Base-by-base conservation (phyloP, 2,888 invertebrate genomes). In the Yponomeuta cagnagella region DNA sequence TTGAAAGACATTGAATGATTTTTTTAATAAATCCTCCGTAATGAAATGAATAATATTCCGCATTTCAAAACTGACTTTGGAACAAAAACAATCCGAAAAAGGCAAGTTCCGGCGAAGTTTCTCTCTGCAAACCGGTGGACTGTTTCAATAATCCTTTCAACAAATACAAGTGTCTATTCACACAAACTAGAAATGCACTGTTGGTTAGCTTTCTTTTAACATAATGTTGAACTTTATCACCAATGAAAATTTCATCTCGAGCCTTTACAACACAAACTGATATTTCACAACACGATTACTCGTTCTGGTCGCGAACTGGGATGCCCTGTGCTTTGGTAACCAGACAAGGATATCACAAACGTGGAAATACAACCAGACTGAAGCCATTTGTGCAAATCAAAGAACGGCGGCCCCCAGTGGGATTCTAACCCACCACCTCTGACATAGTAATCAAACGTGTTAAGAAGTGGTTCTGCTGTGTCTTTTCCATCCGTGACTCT, bases 101-200 rank as follows among this genome's bases (percentile, higher is more conserved):
- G 52, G 15, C 12, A 58, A 58, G 52, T 58, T 58, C 52, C 52
- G 52, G 52, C 1, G 52, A 15, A 58, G 52, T 58, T 58, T 15
- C 15, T 15, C 52, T 58, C 15, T 43, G 15, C 52, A 15, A 58
- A 58, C 6, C 15, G 15, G 52, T 58, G 52, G 52, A 15, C 12
- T 15, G 52, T 58, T 58, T 58, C 52, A 58, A 58, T 58, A 58
- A 58, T 58, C 52, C 52, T 58, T 58, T 58, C 52, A 58, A 58
- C 52, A 58, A 58, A 58, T 58, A 58, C 52, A 58, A 58, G 52
- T 58, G 12, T 12, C 52, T 58, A 15, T 58, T 58, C 52, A 58
- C 2, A 15, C 52, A 15, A 15, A 58, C 12, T 58, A 15, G 15
- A 12, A 3, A 58, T 9, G 15, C 1, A 4, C 52, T 2, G 52